Percentiles rank a stretch among this genome's conserved stretches.
Conservation (phyloP, 2,797 vertebrate species). For the Rachycentron canadum region DNA sequence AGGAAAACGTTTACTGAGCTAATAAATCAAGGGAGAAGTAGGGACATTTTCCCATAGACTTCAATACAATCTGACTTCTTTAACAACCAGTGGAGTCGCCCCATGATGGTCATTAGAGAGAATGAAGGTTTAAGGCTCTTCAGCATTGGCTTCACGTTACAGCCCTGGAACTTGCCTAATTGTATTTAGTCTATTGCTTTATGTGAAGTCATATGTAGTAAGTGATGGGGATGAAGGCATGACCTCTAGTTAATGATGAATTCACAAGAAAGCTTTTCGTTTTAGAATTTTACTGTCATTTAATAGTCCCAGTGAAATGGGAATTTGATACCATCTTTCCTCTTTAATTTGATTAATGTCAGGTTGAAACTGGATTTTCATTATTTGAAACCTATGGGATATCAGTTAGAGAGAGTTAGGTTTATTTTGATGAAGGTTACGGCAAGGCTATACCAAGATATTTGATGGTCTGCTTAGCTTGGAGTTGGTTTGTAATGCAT, state of each 20-base stretch:
- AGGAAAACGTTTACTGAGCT: too few relatives aligned
- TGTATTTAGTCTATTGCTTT: too few relatives aligned
- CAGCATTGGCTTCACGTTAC: too few relatives aligned
- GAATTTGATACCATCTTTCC: neutral
- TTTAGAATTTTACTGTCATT: neutral
- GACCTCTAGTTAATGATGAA: neutral
- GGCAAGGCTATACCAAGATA: neutral
- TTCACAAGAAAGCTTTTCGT: neutral
- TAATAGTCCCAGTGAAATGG: neutral
- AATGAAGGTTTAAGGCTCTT: too few relatives aligned
- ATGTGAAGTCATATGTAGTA: conserved; percentile 1
- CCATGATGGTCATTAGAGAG: too few relatives aligned
- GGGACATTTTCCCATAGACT: too few relatives aligned
- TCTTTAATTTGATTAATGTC: conserved; percentile 18
- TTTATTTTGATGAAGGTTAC: neutral
- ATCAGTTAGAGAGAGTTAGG: neutral
- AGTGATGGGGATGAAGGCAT: neutral
- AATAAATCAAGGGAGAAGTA: too few relatives aligned
- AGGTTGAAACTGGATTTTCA: conserved; percentile 4
- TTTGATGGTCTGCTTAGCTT: neutral
- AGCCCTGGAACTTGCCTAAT: too few relatives aligned
- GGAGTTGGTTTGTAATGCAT: neutral
- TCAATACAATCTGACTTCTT: too few relatives aligned
- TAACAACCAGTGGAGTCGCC: too few relatives aligned
- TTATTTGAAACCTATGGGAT: neutral